Conservation (phyloP, 2,797 vertebrate species). For the Epinephelus malabaricus region DNA sequence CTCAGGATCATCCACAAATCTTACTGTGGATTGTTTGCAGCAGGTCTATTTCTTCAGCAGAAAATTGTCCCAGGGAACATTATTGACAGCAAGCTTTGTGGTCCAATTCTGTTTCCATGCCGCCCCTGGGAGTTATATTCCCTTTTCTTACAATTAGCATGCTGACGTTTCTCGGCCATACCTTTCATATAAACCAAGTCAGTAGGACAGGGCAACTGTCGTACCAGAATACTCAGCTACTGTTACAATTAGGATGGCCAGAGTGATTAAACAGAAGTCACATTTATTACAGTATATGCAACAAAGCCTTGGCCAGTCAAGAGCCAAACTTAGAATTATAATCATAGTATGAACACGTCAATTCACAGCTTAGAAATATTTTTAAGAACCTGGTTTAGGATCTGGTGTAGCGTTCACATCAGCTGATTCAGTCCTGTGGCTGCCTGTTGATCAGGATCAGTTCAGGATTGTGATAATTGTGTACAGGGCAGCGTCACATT, state of each 20-base stretch:
- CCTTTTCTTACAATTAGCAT: neutral
- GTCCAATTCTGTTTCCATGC: conserved; percentile 8
- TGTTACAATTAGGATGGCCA: neutral
- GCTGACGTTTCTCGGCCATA: conserved; percentile 10
- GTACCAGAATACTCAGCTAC: neutral
- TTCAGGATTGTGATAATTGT: conserved; percentile 7
- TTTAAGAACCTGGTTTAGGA: neutral
- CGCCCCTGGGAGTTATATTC: conserved; percentile 1
- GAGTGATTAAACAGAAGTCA: neutral
- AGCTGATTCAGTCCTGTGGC: conserved; percentile 1
- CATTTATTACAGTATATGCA: too few relatives aligned
- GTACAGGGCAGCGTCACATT: neutral
- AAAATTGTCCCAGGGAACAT: conserved; percentile 16
- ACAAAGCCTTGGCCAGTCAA: too few relatives aligned
- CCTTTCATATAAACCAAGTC: neutral
- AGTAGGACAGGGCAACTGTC: neutral
- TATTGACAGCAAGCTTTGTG: neutral
- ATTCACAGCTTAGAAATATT: neutral
- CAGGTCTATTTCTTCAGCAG: conserved; percentile 6
- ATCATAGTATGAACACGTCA: neutral
- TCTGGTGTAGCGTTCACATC: neutral
- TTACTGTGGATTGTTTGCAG: neutral
- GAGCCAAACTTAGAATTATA: neutral
- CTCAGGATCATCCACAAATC: neutral
- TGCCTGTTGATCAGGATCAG: conserved; percentile 14